Conservation (phyloP, 2,888 invertebrate genomes). For the Subacronicta megacephala region DNA sequence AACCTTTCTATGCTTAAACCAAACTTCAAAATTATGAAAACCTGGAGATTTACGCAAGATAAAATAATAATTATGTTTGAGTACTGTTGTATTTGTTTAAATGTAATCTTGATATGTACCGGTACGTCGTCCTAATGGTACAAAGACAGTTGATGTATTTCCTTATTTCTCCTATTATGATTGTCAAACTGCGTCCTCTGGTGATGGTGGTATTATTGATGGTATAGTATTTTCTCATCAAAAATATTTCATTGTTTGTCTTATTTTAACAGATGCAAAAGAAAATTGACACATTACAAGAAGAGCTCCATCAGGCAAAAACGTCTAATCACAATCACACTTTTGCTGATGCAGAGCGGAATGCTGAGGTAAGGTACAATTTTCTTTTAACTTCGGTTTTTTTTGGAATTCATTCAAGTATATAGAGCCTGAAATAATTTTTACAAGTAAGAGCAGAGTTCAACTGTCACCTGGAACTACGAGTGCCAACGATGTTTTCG, state of each 20-base stretch:
- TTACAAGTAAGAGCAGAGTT: too few relatives aligned
- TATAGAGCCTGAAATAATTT: too few relatives aligned
- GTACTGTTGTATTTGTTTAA: neutral
- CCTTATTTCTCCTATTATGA: slow-evolving; percentile 31
- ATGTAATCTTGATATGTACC: slow-evolving; percentile 1
- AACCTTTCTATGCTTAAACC: too few relatives aligned
- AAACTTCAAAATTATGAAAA: too few relatives aligned
- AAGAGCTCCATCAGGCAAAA: slow-evolving; percentile 77
- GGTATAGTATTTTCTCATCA: slow-evolving; percentile 10
- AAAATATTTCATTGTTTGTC: slow-evolving; percentile 33
- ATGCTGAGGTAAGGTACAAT: slow-evolving; percentile 80
- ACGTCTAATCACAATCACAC: slow-evolving; percentile 73
- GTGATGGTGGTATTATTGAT: too few relatives aligned
- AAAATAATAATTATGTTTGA: neutral
- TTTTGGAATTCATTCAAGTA: too few relatives aligned
- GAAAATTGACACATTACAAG: slow-evolving; percentile 85
- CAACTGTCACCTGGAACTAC: too few relatives aligned
- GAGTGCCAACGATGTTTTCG: too few relatives aligned
- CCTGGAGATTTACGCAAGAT: neutral
- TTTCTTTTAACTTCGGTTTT: too few relatives aligned
- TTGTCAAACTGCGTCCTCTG: slow-evolving; percentile 46
- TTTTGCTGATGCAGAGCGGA: slow-evolving; percentile 79
- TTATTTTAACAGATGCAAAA: slow-evolving; percentile 81
- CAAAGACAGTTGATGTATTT: slow-evolving; percentile 10
- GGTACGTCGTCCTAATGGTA: slow-evolving; percentile 12